Percentiles rank a stretch among this genome's conserved stretches.
These are phyloP conservation scores for Patiria pectinifera DNA, from an alignment of 53 echinoderm and acorn worm genomes.

Conservation along the genomic window DNA sequence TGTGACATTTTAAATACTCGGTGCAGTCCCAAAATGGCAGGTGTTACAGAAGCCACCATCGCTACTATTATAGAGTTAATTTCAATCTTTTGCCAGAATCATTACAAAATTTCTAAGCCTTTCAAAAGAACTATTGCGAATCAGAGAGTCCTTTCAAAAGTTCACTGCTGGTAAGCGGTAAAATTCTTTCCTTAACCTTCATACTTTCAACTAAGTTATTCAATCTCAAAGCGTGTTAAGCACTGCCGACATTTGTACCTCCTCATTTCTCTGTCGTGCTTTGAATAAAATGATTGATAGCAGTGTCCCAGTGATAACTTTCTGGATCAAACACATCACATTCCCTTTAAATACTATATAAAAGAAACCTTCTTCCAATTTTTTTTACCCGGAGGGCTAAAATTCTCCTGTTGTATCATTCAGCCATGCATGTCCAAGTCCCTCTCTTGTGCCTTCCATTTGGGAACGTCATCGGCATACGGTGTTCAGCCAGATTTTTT, in stretches of 20 bases:
- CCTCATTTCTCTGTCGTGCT: neutral
- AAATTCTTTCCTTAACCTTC: neutral
- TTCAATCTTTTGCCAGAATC: neutral
- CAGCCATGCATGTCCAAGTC: conserved; percentile 3
- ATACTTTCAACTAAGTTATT: neutral
- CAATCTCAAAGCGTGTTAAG: neutral
- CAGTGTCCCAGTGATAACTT: conserved; percentile 18
- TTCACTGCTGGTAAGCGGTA: no score
- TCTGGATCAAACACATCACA: conserved; percentile 34
- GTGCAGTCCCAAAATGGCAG: conserved; percentile 11
- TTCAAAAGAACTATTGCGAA: neutral
- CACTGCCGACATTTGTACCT: neutral
- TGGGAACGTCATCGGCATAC: neutral
- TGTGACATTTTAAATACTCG: conserved; percentile 17
- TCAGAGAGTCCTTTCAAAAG: neutral
- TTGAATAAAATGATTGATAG: conserved; percentile 33
- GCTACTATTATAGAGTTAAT: neutral
- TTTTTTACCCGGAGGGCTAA: neutral
- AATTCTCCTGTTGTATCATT: neutral
- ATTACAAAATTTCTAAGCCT: neutral
- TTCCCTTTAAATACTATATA: neutral
- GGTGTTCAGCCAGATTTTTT: neutral
- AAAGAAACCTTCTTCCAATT: neutral
- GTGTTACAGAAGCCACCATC: neutral
- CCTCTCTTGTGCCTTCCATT: neutral